A percentile compares a stretch with the other conserved stretches of the same genome.
Evolutionary conservation across 2,113 vertebrate species (phyloP).

Genomic region (Odocoileus hemionus): DNA sequence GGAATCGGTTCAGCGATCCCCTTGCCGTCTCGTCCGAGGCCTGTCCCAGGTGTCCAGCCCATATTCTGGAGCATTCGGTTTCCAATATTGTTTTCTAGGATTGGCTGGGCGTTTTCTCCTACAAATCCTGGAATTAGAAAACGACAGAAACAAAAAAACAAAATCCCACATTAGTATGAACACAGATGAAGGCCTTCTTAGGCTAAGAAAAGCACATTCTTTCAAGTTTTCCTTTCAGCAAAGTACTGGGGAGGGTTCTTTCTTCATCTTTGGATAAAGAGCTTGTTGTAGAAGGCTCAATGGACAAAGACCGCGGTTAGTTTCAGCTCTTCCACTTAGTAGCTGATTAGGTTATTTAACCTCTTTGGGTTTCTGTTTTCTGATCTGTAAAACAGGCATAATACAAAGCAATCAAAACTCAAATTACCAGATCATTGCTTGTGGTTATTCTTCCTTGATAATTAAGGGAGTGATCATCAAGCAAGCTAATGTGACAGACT

Average conservation of each 20-base stretch:
- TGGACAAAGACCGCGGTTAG: background rate
- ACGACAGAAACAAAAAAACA: constrained; percentile 38
- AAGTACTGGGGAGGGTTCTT: background rate
- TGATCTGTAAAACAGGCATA: background rate
- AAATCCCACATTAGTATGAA: constrained; percentile 39
- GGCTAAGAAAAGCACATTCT: background rate
- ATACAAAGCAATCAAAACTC: background rate
- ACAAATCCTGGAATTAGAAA: constrained; percentile 86
- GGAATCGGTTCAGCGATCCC: constrained; percentile 94
- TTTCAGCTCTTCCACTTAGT: background rate
- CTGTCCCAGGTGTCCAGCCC: constrained; percentile 95
- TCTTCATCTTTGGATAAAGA: background rate
- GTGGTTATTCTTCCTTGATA: background rate
- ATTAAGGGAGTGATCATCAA: background rate
- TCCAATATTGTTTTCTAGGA: constrained; percentile 93
- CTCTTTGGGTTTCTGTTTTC: background rate
- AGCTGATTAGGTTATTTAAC: background rate
- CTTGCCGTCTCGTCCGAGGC: constrained; percentile 93
- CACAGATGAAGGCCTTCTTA: constrained; percentile 68
- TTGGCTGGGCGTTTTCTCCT: constrained; percentile 89
- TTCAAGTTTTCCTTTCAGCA: background rate
- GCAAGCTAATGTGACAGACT: background rate
- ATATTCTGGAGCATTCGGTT: constrained; percentile 96
- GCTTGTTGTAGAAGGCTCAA: background rate
- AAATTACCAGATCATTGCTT: background rate